Evolutionary conservation across 2,797 vertebrate species (phyloP).

Genomic region (Sebastes baramenuke): DNA sequence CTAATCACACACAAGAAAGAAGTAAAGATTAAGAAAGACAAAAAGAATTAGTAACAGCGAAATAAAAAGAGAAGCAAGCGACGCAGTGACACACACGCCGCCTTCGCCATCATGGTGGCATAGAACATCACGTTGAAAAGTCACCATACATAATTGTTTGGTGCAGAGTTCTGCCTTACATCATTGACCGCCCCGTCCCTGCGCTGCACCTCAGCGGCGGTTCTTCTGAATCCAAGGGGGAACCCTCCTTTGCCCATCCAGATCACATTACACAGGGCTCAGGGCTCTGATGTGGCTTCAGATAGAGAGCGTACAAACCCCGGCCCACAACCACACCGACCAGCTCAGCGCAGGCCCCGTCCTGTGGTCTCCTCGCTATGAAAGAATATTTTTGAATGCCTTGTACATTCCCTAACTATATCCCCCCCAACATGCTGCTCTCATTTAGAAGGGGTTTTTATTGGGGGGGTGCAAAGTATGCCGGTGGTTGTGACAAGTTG

Average conservation of each 20-base stretch:
- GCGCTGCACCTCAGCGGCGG: conserved; percentile 56
- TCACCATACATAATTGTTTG: conserved; percentile 52
- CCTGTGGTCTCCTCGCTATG: conserved; percentile 74
- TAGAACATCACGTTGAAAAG: conserved; percentile 25
- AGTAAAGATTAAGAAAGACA: neutral
- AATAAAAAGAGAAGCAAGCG: conserved; percentile 6
- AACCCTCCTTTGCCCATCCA: conserved; percentile 64
- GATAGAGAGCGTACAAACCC: conserved; percentile 71
- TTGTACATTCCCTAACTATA: conserved; percentile 64
- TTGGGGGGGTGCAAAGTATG: neutral
- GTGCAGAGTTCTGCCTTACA: conserved; percentile 63
- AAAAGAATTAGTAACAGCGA: neutral
- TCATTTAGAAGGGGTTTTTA: conserved; percentile 54
- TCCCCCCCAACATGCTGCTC: conserved; percentile 60
- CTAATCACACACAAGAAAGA: neutral
- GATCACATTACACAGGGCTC: conserved; percentile 76
- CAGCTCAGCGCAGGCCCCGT: conserved; percentile 59
- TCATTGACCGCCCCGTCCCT: conserved; percentile 62
- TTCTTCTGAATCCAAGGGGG: conserved; percentile 64
- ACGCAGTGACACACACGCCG: conserved; percentile 1
- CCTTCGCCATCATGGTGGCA: conserved; percentile 15
- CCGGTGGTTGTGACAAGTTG: conserved; percentile 48
- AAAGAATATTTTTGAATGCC: conserved; percentile 75
- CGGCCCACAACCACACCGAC: conserved; percentile 69
- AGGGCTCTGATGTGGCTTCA: conserved; percentile 80